A percentile compares a stretch with the other conserved stretches of the same genome.
Evolutionary conservation across 35 echinoderm and acorn worm genomes (phyloP).

Genomic region (Apostichopus parvimensis): DNA sequence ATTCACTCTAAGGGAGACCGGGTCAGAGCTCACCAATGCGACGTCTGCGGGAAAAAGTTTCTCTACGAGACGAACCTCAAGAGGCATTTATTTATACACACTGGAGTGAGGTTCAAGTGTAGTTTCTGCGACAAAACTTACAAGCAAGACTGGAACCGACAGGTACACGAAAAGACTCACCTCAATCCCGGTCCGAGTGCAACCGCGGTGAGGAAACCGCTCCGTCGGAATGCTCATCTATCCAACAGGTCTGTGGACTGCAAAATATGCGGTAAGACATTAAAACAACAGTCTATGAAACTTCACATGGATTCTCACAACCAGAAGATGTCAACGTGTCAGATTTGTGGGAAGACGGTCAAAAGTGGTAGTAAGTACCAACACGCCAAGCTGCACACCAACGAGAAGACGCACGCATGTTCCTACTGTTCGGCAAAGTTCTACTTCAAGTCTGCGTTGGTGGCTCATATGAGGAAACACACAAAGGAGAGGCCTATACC

Average conservation of each 20-base stretch:
- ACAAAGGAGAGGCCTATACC: conserved; percentile 43
- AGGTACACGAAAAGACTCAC: conserved; percentile 46
- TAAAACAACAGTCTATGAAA: conserved; percentile 33
- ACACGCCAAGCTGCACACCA: conserved; percentile 35
- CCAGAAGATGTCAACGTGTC: conserved; percentile 28
- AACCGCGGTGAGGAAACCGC: neutral
- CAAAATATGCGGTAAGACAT: conserved; percentile 27
- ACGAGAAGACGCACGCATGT: conserved; percentile 27
- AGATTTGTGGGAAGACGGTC: conserved; percentile 12
- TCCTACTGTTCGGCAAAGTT: conserved; percentile 16
- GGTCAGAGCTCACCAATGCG: conserved; percentile 13
- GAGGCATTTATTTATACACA: conserved; percentile 14
- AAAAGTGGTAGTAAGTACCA: neutral
- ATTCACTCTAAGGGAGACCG: conserved; percentile 25
- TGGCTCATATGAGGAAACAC: conserved; percentile 17
- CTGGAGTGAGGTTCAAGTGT: conserved; percentile 26
- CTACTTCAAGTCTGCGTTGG: conserved; percentile 35
- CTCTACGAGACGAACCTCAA: conserved; percentile 22
- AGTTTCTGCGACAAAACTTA: conserved; percentile 43
- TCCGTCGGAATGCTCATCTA: neutral
- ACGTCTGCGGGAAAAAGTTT: conserved; percentile 7
- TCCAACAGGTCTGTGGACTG: neutral
- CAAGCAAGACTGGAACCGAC: conserved; percentile 49
- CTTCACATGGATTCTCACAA: conserved; percentile 33
- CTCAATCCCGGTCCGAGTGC: neutral